These are phyloP conservation scores for Mus pahari DNA, from an alignment of 2,113 vertebrate species.

Conservation along the genomic window DNA sequence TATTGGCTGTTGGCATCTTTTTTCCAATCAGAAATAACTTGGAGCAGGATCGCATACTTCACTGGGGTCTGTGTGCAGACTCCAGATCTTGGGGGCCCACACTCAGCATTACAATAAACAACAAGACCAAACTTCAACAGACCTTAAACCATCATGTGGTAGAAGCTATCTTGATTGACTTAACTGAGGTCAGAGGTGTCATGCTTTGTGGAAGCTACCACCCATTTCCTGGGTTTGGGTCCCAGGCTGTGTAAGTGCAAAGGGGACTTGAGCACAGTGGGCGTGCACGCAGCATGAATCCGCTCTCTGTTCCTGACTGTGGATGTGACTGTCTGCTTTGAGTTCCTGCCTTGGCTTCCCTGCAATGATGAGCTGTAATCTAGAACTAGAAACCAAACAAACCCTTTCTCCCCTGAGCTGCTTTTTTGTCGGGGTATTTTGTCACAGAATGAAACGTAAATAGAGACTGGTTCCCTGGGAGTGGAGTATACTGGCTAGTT, in stretches of 20 bases:
- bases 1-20: too few species aligned
- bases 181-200: background rate
- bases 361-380: background rate
- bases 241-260: background rate
- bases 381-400: background rate
- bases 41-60: too few species aligned
- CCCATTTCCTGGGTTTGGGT: background rate
- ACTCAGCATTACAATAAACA: too few species aligned
- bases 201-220: background rate
- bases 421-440: background rate
- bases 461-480: background rate
- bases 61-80: too few species aligned
- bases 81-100: too few species aligned
- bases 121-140: too few species aligned
- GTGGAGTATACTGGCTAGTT: too few species aligned
- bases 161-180: background rate
- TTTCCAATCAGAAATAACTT: too few species aligned
- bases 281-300: background rate
- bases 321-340: background rate
- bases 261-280: background rate
- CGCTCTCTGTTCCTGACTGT: background rate
- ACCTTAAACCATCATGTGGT: background rate
- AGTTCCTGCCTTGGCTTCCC: background rate
- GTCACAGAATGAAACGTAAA: background rate
- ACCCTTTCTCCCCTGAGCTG: background rate